phyloP scores from a whole-genome alignment of 2,797 vertebrate species.

The Parambassis ranga region DNA sequence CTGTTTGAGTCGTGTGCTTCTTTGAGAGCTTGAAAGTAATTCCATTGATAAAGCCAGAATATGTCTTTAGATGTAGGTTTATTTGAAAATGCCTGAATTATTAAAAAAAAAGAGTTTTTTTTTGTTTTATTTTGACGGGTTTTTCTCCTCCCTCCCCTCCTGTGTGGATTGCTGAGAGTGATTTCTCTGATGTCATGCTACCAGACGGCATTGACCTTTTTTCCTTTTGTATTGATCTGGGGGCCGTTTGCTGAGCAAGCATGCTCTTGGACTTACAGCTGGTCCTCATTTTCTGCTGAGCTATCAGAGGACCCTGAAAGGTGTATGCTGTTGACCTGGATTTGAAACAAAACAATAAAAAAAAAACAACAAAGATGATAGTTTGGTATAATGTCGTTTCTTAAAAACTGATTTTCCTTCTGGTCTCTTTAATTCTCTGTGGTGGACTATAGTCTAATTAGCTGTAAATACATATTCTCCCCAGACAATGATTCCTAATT shows the following conservation, averaged over 20 bases:
- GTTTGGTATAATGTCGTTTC: slow-evolving; percentile 11
- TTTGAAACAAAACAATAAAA: slow-evolving; percentile 73
- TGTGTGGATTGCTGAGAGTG: slow-evolving; percentile 41
- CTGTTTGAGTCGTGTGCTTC: slow-evolving; percentile 55
- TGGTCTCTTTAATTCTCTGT: neutral
- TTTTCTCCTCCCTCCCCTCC: neutral
- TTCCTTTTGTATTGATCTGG: slow-evolving; percentile 60
- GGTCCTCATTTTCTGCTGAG: slow-evolving; percentile 52
- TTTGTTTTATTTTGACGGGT: slow-evolving; percentile 25
- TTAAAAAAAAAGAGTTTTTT: neutral
- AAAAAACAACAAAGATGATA: slow-evolving; percentile 62
- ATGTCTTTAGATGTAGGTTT: slow-evolving; percentile 65
- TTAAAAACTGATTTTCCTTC: no score
- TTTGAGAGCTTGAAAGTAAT: slow-evolving; percentile 43
- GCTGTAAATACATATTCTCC: neutral
- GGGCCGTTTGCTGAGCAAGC: slow-evolving; percentile 69
- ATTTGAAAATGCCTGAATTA: slow-evolving; percentile 45
- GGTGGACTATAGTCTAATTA: neutral
- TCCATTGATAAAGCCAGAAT: slow-evolving; percentile 56
- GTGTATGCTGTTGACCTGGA: slow-evolving; percentile 74
- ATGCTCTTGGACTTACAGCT: slow-evolving; percentile 44
- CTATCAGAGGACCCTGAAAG: slow-evolving; percentile 52
- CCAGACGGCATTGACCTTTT: slow-evolving; percentile 28
- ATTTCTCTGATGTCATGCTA: slow-evolving; percentile 55
- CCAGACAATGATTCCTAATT: neutral